phyloP scores from a whole-genome alignment of 2,888 invertebrate species.

The Mythimna pallens region DNA sequence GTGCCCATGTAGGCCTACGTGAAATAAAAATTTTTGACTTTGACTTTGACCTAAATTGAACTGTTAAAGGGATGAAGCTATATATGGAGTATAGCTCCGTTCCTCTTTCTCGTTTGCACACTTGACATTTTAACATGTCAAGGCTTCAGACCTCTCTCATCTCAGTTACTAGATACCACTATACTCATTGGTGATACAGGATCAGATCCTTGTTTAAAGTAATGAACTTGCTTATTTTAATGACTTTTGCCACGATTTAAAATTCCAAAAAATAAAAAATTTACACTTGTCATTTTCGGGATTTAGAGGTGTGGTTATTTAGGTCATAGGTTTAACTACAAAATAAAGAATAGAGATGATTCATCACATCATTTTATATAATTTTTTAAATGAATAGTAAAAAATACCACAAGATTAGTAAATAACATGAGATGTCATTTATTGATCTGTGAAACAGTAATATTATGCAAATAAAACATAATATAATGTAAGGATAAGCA shows the following conservation, averaged over 20 bases:
- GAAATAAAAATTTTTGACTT: too few relatives aligned
- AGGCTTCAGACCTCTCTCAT: too few relatives aligned
- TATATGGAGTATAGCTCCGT: too few relatives aligned
- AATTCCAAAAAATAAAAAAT: too few relatives aligned
- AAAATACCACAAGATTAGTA: background rate
- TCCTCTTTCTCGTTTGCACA: too few relatives aligned
- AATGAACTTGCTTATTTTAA: slow-evolving; percentile 55
- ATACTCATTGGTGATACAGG: too few relatives aligned
- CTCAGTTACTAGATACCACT: background rate
- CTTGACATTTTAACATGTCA: too few relatives aligned
- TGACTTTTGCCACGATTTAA: too few relatives aligned
- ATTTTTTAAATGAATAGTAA: too few relatives aligned
- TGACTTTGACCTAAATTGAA: too few relatives aligned
- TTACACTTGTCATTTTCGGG: background rate
- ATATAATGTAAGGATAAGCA: background rate
- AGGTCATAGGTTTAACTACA: background rate
- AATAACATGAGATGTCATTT: slow-evolving; percentile 4
- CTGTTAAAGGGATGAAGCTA: too few relatives aligned
- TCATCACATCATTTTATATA: background rate
- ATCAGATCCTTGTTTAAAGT: background rate
- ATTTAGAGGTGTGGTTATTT: background rate
- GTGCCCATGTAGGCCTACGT: too few relatives aligned
- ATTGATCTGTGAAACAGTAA: slow-evolving; percentile 12
- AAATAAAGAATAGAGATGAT: background rate
- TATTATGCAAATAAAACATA: background rate